Percentiles rank a stretch among this genome's conserved stretches.
phyloP scores from a whole-genome alignment of 2,888 invertebrate genomes.

The Amphipyra tragopoginis region DNA sequence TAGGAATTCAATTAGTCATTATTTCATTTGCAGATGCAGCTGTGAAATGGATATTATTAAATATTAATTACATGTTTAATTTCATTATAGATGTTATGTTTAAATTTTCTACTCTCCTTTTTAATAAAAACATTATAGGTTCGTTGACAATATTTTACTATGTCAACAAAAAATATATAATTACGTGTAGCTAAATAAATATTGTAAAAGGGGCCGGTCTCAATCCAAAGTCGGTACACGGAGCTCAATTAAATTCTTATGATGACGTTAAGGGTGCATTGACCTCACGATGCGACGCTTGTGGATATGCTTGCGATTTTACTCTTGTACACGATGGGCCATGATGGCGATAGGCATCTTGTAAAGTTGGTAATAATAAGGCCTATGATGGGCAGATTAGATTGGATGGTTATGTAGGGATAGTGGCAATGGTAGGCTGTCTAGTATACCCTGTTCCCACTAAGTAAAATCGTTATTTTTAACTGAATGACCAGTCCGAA shows the following conservation, averaged over 20 bases:
- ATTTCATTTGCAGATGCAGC: not conserved
- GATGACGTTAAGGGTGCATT: conserved; percentile 40
- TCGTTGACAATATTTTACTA: no score
- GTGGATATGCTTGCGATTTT: conserved; percentile 25
- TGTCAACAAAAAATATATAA: no score
- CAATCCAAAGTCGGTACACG: conserved; percentile 26
- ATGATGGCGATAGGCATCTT: conserved; percentile 9
- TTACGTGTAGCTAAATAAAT: not conserved
- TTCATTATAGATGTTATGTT: no score
- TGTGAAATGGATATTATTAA: not conserved
- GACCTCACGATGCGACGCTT: conserved; percentile 16
- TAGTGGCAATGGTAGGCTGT: not conserved
- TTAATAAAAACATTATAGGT: no score
- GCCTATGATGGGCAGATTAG: not conserved
- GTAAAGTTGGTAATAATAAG: not conserved
- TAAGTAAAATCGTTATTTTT: no score
- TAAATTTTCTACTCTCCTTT: no score
- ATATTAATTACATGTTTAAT: not conserved
- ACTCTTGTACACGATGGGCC: conserved; percentile 29
- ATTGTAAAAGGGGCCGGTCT: conserved; percentile 16
- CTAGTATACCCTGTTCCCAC: not conserved
- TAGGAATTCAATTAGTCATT: conserved; percentile 5
- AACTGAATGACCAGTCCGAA: no score
- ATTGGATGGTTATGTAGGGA: conserved; percentile 1
- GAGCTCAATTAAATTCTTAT: conserved; percentile 64